Evolutionary conservation across 1,140 invertebrate genomes (phyloP).

Genomic region (Andrena cerasifolii): DNA sequence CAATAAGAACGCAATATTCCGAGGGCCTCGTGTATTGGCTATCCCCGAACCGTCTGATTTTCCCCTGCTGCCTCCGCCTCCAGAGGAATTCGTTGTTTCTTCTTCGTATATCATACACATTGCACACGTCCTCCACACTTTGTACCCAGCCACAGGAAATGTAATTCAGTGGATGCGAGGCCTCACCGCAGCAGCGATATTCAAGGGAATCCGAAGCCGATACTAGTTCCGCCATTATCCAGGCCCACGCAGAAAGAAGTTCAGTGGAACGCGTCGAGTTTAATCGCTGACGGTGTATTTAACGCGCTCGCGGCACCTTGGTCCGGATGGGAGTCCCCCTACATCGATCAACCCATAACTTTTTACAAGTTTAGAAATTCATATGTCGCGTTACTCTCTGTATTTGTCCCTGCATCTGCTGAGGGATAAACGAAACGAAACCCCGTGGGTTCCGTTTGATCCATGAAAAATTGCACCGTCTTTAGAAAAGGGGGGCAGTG

Average conservation of each 20-base stretch:
- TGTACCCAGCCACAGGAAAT: constrained; percentile 14
- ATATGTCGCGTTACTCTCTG: no score
- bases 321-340: no score
- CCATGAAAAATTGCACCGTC: no score
- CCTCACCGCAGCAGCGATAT: not conserved
- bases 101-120: constrained; percentile 25
- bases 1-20: constrained; percentile 68
- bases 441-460: no score
- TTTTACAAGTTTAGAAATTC: no score
- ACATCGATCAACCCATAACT: no score
- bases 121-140: not conserved
- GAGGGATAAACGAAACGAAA: no score
- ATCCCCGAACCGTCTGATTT: constrained; percentile 56
- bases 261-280: not conserved
- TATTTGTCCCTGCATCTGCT: no score
- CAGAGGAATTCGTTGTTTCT: constrained; percentile 60
- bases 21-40: constrained; percentile 48
- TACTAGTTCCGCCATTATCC: constrained; percentile 26
- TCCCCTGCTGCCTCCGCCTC: constrained; percentile 27
- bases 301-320: no score
- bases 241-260: no score
- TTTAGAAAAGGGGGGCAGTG: no score
- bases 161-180: constrained; percentile 36
- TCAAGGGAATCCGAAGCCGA: not conserved
- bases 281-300: not conserved